Conservation (phyloP, 2,888 invertebrate species). For the Eupithecia abbreviata region DNA sequence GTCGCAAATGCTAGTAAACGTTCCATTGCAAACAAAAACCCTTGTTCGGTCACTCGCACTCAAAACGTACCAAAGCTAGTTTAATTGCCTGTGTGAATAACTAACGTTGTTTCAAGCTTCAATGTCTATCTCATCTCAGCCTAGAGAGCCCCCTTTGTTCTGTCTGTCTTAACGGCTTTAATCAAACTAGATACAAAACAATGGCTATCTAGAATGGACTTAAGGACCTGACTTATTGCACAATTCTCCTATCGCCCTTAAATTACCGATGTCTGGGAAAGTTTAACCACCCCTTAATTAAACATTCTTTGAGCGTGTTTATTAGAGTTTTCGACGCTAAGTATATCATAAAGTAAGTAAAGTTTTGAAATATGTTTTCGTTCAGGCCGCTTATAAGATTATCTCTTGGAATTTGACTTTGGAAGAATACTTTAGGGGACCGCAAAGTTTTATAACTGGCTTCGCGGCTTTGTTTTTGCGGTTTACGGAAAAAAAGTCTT, state of each 20-base stretch:
- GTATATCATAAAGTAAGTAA: conserved; percentile 22
- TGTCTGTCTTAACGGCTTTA: conserved; percentile 39
- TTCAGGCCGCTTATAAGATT: conserved; percentile 16
- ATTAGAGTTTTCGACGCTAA: conserved; percentile 27
- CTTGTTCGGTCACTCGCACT: background rate
- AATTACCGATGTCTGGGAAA: conserved; percentile 21
- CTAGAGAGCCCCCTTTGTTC: conserved; percentile 41
- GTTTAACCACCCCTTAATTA: conserved; percentile 29
- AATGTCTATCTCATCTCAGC: conserved; percentile 28
- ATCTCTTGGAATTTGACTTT: conserved; percentile 11
- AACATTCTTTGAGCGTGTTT: conserved; percentile 32
- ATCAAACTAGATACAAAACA: conserved; percentile 38
- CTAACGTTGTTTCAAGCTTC: background rate
- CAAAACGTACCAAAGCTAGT: background rate
- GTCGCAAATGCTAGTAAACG: background rate
- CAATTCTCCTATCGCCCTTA: conserved; percentile 14
- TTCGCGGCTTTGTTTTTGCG: background rate
- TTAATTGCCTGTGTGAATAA: background rate
- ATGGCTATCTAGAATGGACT: conserved; percentile 22
- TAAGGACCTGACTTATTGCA: conserved; percentile 23
- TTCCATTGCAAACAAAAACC: background rate
- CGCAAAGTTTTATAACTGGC: conserved; percentile 7
- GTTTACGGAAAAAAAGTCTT: conserved; percentile 1
- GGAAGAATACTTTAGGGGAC: conserved; percentile 15
- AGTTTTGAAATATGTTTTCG: conserved; percentile 31